Evolutionary conservation across 2,113 vertebrate species (phyloP), one percentile per base, ranked within the genome.

Genomic region (Australoheros scitulus): DNA sequence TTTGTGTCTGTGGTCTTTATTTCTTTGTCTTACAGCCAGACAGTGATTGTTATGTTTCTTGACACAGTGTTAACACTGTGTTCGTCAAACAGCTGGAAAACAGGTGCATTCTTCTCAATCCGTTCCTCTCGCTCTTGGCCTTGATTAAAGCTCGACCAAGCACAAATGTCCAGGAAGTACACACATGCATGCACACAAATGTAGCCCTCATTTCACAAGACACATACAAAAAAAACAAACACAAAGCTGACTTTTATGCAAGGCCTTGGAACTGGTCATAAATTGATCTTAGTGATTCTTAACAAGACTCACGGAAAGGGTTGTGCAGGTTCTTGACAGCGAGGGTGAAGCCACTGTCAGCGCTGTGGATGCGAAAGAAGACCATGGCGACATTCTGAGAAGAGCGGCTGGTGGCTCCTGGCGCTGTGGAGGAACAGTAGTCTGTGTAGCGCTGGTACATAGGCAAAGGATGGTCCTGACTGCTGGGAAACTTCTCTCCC

Each of bases 321-420:
- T 97, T 99, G 88, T 95, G 88, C 0, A 87, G 94, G 86, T 97
- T 98, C 89, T 95, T 96, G 80, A 98, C 83, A 17, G 96, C 95
- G 20, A 99, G 56, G 7, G 96, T 97, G 94, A 99, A 99, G 88
- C 97, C 96, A 14, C 96, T 97, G 81, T 97, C 97, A 0, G 96
- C 93, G 10, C 95, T 93, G 3, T 96, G 97, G 83, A 99, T 92
- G 81, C 96, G 95, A 94, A 99, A 99, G 95, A 99, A 97, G 88
- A 99, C 93, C 98, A 99, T 99, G 81, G 97, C 97, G 43, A 99
- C 97, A 0, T 99, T 99, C 95, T 99, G 98, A 0, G 97, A 98
- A 3, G 98, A 98, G 36, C 91, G 96, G 86, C 95, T 89, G 87
- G 90, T 92, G 61, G 90, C 94, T 87, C 91, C 92, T 43, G 92